Base-by-base conservation (phyloP, 2,888 invertebrate species). In the Ophraella communa region DNA sequence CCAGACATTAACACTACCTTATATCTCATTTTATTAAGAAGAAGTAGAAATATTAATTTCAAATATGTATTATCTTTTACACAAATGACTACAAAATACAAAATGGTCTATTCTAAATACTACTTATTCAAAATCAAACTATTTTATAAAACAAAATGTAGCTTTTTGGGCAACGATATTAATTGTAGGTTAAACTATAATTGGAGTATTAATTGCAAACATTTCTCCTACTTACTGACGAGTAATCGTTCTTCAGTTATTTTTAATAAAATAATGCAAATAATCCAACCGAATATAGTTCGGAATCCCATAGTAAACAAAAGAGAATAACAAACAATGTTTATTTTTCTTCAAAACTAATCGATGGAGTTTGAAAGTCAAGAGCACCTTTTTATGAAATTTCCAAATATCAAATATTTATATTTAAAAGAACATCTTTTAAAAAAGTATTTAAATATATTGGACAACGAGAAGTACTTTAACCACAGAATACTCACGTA, bases 151-250 rank as follows among this genome's bases (percentile, higher is more conserved):
- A n/a, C n/a, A n/a, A n/a, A n/a, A n/a, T n/a, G n/a, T n/a, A n/a
- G n/a, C n/a, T n/a, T n/a, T n/a, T n/a, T n/a, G n/a, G n/a, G n/a
- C n/a, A n/a, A n/a, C n/a, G n/a, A n/a, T n/a, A n/a, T n/a, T n/a
- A n/a, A n/a, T n/a, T n/a, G n/a, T n/a, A n/a, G n/a, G n/a, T n/a
- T n/a, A n/a, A n/a, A n/a, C n/a, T n/a, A n/a, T n/a, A n/a, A n/a
- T n/a, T n/a, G n/a, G n/a, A n/a, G n/a, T n/a, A n/a, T n/a, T n/a
- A n/a, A n/a, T n/a, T n/a, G n/a, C n/a, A n/a, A n/a, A n/a, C n/a
- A n/a, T 17, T 52, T 27, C 51, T 2, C 10, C 8, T 39, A 65
- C 65, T 65, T 61, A 65, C 65, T 56, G 35, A 65, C 42, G 35
- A 53, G 27, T 5, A 49, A 24, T 42, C 55, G 57, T 35, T 35